phyloP scores from a whole-genome alignment of 2,113 vertebrate species.

The Caranx melampygus region DNA sequence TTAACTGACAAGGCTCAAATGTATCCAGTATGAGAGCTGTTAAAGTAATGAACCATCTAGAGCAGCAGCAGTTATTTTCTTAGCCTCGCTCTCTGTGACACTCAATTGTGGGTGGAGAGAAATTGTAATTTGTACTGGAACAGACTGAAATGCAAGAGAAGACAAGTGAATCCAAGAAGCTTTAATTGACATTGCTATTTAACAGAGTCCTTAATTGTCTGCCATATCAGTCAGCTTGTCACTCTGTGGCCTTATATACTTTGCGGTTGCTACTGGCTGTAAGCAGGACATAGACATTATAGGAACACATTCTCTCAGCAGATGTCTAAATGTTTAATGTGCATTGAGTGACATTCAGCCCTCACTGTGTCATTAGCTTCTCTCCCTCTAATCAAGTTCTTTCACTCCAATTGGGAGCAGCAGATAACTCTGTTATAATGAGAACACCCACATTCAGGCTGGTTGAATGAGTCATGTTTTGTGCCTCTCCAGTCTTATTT shows the following conservation, averaged over 20 bases:
- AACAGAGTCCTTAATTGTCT: slow-evolving; percentile 64
- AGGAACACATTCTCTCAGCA: slow-evolving; percentile 61
- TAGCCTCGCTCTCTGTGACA: slow-evolving; percentile 29
- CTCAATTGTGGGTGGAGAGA: slow-evolving; percentile 47
- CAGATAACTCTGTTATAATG: slow-evolving; percentile 77
- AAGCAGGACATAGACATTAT: slow-evolving; percentile 60
- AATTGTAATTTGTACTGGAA: slow-evolving; percentile 55
- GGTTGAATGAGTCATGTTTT: slow-evolving; percentile 65
- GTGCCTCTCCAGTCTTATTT: slow-evolving; percentile 53
- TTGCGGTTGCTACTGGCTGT: slow-evolving; percentile 39
- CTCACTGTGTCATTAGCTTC: slow-evolving; percentile 75
- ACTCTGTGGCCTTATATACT: slow-evolving; percentile 37
- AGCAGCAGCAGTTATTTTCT: slow-evolving; percentile 16
- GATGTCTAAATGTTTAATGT: slow-evolving; percentile 82
- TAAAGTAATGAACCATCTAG: slow-evolving; percentile 31
- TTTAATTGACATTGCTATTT: slow-evolving; percentile 63
- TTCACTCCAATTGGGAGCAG: slow-evolving; percentile 64
- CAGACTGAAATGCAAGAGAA: slow-evolving; percentile 54
- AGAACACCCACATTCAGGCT: slow-evolving; percentile 70
- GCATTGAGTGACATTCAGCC: slow-evolving; percentile 71
- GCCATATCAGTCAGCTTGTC: slow-evolving; percentile 55
- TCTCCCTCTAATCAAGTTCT: slow-evolving; percentile 72
- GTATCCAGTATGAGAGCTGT: slow-evolving; percentile 2
- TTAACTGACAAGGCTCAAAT: slow-evolving; percentile 32
- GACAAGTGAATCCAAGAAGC: slow-evolving; percentile 57